Percentiles rank a stretch among this genome's conserved stretches.
These are phyloP conservation scores for Pyrochroa serraticornis DNA, from an alignment of 2,888 invertebrate species.

Conservation along the genomic window DNA sequence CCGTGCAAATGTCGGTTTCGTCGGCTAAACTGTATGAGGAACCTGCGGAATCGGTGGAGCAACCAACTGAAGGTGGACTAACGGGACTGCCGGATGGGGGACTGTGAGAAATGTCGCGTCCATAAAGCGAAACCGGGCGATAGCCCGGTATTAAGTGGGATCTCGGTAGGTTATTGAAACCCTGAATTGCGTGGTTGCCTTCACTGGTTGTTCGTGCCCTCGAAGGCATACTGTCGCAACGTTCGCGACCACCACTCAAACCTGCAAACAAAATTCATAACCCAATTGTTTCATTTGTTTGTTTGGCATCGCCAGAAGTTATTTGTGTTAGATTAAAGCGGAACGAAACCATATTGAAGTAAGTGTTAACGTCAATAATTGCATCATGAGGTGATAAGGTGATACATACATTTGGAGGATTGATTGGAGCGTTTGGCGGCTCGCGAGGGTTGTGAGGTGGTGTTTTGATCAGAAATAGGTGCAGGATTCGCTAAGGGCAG, in stretches of 20 bases:
- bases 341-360: not conserved
- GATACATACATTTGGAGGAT: slow-evolving; percentile 55
- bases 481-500: slow-evolving; percentile 63
- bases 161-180: slow-evolving; percentile 46
- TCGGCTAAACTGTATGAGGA: slow-evolving; percentile 73
- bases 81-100: slow-evolving; percentile 65
- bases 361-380: not conserved
- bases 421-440: slow-evolving; percentile 51
- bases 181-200: slow-evolving; percentile 56
- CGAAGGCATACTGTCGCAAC: slow-evolving; percentile 84
- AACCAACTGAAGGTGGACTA: slow-evolving; percentile 64
- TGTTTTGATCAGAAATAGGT: slow-evolving; percentile 38
- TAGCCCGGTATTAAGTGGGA: slow-evolving; percentile 54
- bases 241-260: slow-evolving; percentile 62
- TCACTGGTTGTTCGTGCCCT: slow-evolving; percentile 72
- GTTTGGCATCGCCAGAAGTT: slow-evolving; percentile 2
- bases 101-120: slow-evolving; percentile 54
- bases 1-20: slow-evolving; percentile 59
- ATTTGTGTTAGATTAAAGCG: not conserved
- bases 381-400: slow-evolving; percentile 1
- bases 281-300: not conserved
- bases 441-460: slow-evolving; percentile 44
- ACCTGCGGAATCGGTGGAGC: slow-evolving; percentile 71
- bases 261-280: slow-evolving; percentile 36
- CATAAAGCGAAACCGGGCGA: slow-evolving; percentile 59